Evolutionary conservation across 1,140 invertebrate species (phyloP), one percentile per base, ranked within the genome.

Genomic region (Paralvinella palmiformis): DNA sequence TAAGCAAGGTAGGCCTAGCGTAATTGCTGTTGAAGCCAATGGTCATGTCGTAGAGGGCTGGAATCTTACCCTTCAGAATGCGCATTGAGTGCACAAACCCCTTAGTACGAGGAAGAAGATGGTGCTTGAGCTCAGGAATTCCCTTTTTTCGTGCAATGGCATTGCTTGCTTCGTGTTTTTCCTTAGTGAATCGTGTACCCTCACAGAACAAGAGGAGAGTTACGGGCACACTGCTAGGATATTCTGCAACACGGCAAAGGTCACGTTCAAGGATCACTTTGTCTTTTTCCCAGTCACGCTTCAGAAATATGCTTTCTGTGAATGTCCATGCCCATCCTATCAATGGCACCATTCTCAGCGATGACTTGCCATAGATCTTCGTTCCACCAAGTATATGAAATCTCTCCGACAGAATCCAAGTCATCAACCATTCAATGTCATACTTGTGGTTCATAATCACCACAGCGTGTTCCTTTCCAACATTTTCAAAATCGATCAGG

Each of bases 241-340:
- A 94, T 68, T 92, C 88, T 59, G 86, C 85, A 22, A 96, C 83
- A 78, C 91, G 86, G 69, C 85, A 85, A 53, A 97, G 85, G 79
- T 95, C 91, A 33, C 81, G 80, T 58, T 86, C 85, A 68, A 97
- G 91, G 48, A 87, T 88, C 72, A 85, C 76, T 86, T 78, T 90
- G 76, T 96, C 94, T 79, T 94, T 91, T 27, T 93, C 88, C 85
- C 89, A 96, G 69, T 89, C 89, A 70, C 94, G 86, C 77, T 94
- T 91, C 33, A 98, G 82, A 81, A 96, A 96, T 63, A 96, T 89
- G 81, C 88, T 90, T 79, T 96, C 94, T 5, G 88, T 89, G 79
- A 95, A 92, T 82, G 90, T 89, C 92, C 92, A 97, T 64, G 88
- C 87, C 93, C 94, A 98, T 55, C 94, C 94, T 67, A 96, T 85